phyloP scores from a whole-genome alignment of 23 tunicate genomes.

The Diplosoma virens region DNA sequence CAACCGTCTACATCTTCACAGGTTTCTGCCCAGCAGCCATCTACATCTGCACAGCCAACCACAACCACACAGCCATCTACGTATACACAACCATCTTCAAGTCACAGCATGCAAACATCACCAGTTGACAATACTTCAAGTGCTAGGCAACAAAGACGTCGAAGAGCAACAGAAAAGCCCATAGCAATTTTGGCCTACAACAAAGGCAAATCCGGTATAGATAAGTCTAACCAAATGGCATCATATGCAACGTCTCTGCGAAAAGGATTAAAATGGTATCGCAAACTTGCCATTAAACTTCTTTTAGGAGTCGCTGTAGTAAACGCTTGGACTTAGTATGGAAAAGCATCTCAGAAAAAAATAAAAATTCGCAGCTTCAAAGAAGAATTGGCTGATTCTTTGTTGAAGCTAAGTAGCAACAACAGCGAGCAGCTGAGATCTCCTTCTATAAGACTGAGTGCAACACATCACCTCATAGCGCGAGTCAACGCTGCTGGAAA shows the following conservation, averaged over 20 bases:
- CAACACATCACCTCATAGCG: conserved; percentile 8
- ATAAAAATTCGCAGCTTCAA: conserved; percentile 21
- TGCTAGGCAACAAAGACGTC: conserved; percentile 14
- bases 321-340: conserved; percentile 6
- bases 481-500: conserved; percentile 4
- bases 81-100: conserved; percentile 8
- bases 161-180: conserved; percentile 36
- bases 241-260: conserved; percentile 26
- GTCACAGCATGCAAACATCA: conserved; percentile 13
- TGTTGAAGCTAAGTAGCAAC: conserved; percentile 15
- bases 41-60: neutral
- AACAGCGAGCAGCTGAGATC: conserved; percentile 8
- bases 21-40: neutral
- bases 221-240: conserved; percentile 28
- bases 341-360: conserved; percentile 19
- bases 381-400: conserved; percentile 22
- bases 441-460: conserved; percentile 5
- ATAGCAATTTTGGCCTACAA: conserved; percentile 20
- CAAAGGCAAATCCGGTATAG: conserved; percentile 28
- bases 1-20: conserved; percentile 9
- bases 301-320: conserved; percentile 24
- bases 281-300: conserved; percentile 19
- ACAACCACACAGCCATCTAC: neutral
- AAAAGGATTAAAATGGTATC: conserved; percentile 38
- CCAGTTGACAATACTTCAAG: conserved; percentile 7